phyloP scores from a whole-genome alignment of 2,113 vertebrate genomes.

The Conger conger region DNA sequence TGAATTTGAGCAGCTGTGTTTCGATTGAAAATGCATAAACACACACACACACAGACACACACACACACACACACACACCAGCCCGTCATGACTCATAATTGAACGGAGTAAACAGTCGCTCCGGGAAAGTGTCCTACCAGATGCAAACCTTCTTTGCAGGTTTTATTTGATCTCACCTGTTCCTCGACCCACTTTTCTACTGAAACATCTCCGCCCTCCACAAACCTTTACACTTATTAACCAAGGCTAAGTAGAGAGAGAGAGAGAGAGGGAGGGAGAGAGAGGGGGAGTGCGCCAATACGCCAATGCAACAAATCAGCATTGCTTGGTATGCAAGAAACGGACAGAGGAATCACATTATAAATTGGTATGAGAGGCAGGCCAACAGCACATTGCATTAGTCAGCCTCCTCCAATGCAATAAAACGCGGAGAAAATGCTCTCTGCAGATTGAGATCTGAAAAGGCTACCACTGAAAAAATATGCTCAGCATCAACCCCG shows the following conservation, averaged over 20 bases:
- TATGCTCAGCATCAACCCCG: conserved; percentile 56
- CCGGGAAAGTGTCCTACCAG: not conserved
- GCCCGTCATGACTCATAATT: too few species aligned
- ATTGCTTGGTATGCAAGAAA: conserved; percentile 67
- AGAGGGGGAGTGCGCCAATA: conserved; percentile 14
- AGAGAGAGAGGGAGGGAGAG: conserved; percentile 37
- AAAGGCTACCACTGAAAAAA: conserved; percentile 62
- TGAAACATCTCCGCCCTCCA: conserved; percentile 47
- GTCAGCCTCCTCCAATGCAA: conserved; percentile 66
- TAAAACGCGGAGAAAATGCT: conserved; percentile 63
- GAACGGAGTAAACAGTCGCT: not conserved
- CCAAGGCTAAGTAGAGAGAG: conserved; percentile 38
- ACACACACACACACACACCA: conserved; percentile 6
- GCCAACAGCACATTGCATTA: conserved; percentile 72
- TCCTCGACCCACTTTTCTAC: conserved; percentile 9
- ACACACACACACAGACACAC: not conserved
- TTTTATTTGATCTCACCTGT: not conserved
- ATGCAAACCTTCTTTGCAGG: not conserved
- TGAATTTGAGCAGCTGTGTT: not conserved
- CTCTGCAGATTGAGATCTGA: conserved; percentile 73
- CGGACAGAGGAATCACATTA: conserved; percentile 59
- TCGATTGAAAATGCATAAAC: not conserved
- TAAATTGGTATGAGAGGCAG: conserved; percentile 70
- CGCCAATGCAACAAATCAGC: conserved; percentile 65
- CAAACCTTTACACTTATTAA: conserved; percentile 38